Percentiles rank a stretch among this genome's conserved stretches.
phyloP scores from a whole-genome alignment of 2,888 invertebrate genomes.

The Myopa testacea region DNA sequence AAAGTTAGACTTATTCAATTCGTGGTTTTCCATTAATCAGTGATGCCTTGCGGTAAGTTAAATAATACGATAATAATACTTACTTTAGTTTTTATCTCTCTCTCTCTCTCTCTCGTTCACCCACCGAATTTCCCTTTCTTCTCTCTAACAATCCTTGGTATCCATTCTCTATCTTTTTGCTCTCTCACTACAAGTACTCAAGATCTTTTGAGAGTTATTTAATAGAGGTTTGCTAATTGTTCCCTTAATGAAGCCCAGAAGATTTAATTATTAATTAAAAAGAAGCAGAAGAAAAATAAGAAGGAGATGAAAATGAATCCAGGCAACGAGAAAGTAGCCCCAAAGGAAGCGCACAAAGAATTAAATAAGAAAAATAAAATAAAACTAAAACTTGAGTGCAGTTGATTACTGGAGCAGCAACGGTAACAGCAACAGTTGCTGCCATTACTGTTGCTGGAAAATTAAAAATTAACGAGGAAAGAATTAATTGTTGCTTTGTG shows the following conservation, averaged over 20 bases:
- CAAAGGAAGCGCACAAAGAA: not conserved
- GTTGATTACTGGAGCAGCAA: not conserved
- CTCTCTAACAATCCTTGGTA: too few species aligned
- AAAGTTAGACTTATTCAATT: too few species aligned
- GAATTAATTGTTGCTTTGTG: constrained; percentile 18
- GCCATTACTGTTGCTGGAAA: not conserved
- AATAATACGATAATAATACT: too few species aligned
- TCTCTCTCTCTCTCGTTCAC: not conserved
- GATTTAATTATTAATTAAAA: constrained; percentile 29
- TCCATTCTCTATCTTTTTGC: not conserved
- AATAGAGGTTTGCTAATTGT: not conserved
- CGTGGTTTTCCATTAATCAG: too few species aligned
- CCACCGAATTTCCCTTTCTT: not conserved
- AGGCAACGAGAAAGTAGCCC: too few species aligned
- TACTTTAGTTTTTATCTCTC: not conserved
- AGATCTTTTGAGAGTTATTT: not conserved
- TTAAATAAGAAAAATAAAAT: not conserved
- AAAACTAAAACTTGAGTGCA: not conserved
- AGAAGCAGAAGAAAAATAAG: not conserved
- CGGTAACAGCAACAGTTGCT: not conserved
- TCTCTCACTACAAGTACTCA: not conserved
- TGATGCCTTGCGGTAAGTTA: too few species aligned
- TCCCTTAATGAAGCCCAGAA: constrained; percentile 14
- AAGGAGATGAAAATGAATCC: too few species aligned
- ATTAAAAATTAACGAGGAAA: constrained; percentile 3